Evolutionary conservation across 2,797 vertebrate genomes (phyloP), one percentile per base, ranked within the genome.

Genomic region (Leptodactylus fallax): DNA sequence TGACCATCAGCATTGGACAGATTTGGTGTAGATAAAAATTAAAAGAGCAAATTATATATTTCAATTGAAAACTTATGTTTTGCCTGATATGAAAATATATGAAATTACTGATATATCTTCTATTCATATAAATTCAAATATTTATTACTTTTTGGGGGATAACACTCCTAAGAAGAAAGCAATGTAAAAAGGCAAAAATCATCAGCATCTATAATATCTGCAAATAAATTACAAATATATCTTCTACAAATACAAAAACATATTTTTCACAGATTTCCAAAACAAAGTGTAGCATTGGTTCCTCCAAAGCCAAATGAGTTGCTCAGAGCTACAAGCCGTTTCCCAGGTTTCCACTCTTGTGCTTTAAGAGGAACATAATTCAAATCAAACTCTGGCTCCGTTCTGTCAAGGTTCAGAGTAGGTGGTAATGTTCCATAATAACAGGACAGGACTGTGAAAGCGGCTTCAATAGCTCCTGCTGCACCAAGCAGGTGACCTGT

Each of bases 261-360:
- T 13, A 55, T 74, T 86, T 49, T 65, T 89, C 23, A 92, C 85
- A 93, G 61, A 89, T 84, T 91, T 87, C 94, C 93, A 72, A 99
- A 95, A 94, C 98, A 99, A 89, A 99, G 92, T 0, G 97, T 96
- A 27, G 98, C 98, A 61, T 99, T 99, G 3, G 98, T 99, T 47
- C 98, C 98, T 0, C 98, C 98, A 84, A 99, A 99, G 45, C 98
- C 98, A 90, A 99, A 99, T 0, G 98, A 99, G 94, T 99, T 99
- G 3, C 96, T 97, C 77, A 99, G 96, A 2, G 96, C 97, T 61
- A 99, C 90, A 60, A 95, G 91, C 1, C 95, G 93, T 14, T 95
- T 94, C 77, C 65, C 90, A 16, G 91, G 87, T 90, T 85, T 94
- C 98, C 98, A 99, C 3, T 93, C 90, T 93, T 99, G 98, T 0